Base-by-base conservation (phyloP, 1,140 invertebrate genomes). In the Hirudo medicinalis region DNA sequence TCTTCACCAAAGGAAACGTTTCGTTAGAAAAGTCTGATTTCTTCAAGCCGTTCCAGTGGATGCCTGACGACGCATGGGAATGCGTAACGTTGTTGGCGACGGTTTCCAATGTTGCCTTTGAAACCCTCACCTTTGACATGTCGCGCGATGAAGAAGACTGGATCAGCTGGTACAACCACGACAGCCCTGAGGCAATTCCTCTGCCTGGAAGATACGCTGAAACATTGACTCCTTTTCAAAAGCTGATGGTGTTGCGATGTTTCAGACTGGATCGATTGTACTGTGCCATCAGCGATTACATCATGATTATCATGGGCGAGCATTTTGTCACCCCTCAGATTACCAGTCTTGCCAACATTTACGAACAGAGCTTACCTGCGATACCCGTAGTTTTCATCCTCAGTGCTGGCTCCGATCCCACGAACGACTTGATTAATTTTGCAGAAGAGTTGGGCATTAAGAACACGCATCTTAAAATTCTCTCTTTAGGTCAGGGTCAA, bases 301-400 rank as follows among this genome's bases (percentile, higher is more conserved):
- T 94, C 75, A 87, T 85, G 5, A 85, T 86, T 67, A 86, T 86
- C 1, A 91, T 94, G 89, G 90, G 90, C 54, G 88, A 91, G 78
- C 86, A 90, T 79, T 94, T 87, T 77, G 88, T 92, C 43, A 91
- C 88, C 40, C 89, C 91, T 43, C 90, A 90, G 0, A 88, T 90
- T 60, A 86, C 91, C 72, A 87, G 88, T 76, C 87, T 91, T 71
- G 87, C 90, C 72, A 85, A 85, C 73, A 90, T 94, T 72, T 91
- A 86, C 77, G 88, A 91, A 71, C 90, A 92, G 79, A 91, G 89
- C 72, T 87, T 86, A 0, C 85, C 89, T 0, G 85, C 80, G 8
- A 91, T 88, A 72, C 91, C 91, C 0, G 88, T 93, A n/a, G 87
- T 92, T 57, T 92, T 95, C 78, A 89, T 94, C 71, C 82, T 93